Conservation (phyloP, 2,888 invertebrate genomes). For the Sesamia inferens region DNA sequence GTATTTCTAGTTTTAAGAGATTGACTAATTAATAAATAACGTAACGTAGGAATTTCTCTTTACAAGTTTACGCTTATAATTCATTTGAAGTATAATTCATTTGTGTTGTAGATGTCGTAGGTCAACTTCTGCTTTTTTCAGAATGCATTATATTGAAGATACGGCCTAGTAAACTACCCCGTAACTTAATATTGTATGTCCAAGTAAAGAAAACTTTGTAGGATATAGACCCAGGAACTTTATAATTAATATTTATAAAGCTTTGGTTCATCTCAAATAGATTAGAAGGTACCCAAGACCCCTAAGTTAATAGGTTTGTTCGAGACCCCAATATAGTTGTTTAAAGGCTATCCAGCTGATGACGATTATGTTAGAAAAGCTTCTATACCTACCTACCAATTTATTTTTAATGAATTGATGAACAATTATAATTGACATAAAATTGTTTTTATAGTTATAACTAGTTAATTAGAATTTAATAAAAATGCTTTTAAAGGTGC, state of each 20-base stretch:
- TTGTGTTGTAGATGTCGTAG: not conserved
- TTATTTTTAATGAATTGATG: too few species aligned
- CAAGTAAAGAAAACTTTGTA: not conserved
- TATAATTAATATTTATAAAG: not conserved
- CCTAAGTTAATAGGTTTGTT: too few species aligned
- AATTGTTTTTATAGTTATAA: too few species aligned
- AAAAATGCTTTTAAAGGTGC: too few species aligned
- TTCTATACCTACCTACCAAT: not conserved
- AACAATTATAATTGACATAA: slow-evolving; percentile 26
- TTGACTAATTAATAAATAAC: not conserved
- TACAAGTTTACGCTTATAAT: not conserved
- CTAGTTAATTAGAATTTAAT: too few species aligned
- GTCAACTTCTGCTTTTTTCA: not conserved
- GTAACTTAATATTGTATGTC: not conserved
- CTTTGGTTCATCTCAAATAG: not conserved
- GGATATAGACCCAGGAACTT: not conserved
- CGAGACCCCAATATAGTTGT: not conserved
- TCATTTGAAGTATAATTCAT: not conserved
- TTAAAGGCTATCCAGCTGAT: too few species aligned
- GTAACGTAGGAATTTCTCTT: not conserved
- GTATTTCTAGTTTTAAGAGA: not conserved
- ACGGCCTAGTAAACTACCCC: not conserved
- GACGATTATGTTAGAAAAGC: not conserved
- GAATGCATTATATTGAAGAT: not conserved
- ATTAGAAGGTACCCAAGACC: not conserved